Percentiles rank a stretch among this genome's conserved stretches.
Conservation (phyloP, 2,888 invertebrate species). For the Tigriopus californicus region DNA sequence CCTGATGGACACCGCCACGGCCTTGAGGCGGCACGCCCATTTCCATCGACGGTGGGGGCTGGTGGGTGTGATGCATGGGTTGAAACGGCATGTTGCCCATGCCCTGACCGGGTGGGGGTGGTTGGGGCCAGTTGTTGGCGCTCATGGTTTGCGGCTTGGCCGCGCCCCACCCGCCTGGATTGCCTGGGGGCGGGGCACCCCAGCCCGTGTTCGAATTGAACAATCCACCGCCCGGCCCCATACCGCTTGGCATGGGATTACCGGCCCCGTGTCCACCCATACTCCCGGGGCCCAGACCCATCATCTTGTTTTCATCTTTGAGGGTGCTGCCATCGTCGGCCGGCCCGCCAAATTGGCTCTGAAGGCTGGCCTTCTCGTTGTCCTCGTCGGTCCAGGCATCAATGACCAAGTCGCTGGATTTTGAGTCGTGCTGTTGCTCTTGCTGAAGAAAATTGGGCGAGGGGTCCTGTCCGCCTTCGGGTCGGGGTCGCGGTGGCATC, state of each 20-base stretch:
- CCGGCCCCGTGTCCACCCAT: too few relatives aligned
- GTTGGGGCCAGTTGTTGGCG: not conserved
- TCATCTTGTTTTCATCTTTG: not conserved
- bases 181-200: not conserved
- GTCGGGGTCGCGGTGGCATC: slow-evolving; percentile 1
- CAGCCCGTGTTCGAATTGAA: not conserved
- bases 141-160: not conserved
- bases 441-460: not conserved
- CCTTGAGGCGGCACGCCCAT: not conserved
- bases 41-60: not conserved
- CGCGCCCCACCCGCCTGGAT: not conserved
- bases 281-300: not conserved
- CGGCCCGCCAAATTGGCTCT: not conserved
- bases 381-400: not conserved
- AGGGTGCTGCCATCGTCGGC: not conserved
- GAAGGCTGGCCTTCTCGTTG: not conserved
- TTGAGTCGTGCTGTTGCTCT: not conserved
- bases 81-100: too few relatives aligned
- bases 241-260: too few relatives aligned
- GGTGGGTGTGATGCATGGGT: too few relatives aligned
- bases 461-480: slow-evolving; percentile 2
- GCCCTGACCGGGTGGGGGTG: not conserved
- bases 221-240: too few relatives aligned
- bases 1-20: not conserved
- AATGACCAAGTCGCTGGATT: not conserved